Percentiles rank a stretch among this genome's conserved stretches.
Conservation (phyloP, 2,113 vertebrate genomes). For the Petromus typicus region DNA sequence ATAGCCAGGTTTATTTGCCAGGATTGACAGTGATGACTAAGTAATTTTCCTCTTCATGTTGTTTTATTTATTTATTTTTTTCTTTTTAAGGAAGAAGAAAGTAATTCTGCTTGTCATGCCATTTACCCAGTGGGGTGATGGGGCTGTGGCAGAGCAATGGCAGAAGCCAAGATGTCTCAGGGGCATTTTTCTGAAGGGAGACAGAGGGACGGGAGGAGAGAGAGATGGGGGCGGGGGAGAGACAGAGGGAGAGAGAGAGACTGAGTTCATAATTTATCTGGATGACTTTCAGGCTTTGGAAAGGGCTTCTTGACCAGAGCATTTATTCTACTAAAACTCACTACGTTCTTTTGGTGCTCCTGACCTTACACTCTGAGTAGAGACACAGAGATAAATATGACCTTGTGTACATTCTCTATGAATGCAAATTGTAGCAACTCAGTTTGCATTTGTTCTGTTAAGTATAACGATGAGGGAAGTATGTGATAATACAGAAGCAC, state of each 20-base stretch:
- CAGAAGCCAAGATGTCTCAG: background rate
- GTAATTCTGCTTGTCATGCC: background rate
- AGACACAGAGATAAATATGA: background rate
- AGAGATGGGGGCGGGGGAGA: accelerated
- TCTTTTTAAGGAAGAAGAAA: conserved; percentile 59
- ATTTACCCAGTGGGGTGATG: background rate
- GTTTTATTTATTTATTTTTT: background rate
- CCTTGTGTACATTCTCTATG: background rate
- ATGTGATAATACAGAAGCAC: background rate
- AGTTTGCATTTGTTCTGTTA: background rate
- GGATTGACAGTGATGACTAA: conserved; percentile 68
- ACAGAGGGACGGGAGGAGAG: background rate
- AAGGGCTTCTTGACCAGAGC: background rate
- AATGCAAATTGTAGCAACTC: background rate
- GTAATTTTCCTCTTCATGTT: conserved; percentile 65
- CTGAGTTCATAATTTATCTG: background rate
- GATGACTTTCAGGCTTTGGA: background rate
- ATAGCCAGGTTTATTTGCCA: conserved; percentile 72
- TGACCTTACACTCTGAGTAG: background rate
- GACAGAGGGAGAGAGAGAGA: background rate
- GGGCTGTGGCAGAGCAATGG: background rate
- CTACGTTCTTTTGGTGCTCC: background rate
- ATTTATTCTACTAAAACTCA: conserved; percentile 19
- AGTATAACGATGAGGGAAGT: background rate
- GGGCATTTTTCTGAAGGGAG: conserved; percentile 23